A percentile compares a stretch with the other conserved stretches of the same genome.
Conservation (phyloP, 2,888 invertebrate genomes). For the Drosophila kambysellisi region DNA sequence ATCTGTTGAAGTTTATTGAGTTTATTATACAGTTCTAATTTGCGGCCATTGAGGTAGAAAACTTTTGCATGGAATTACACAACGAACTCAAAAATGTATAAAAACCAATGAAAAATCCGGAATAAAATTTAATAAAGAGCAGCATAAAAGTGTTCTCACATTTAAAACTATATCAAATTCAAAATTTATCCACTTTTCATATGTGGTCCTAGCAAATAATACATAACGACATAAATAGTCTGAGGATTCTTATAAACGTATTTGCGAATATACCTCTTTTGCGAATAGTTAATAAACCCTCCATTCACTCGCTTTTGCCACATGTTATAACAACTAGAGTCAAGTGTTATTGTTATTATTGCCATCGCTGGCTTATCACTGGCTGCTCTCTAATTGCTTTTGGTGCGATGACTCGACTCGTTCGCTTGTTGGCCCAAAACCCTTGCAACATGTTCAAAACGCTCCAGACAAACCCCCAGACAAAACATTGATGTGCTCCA, state of each 20-base stretch:
- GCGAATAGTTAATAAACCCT: constrained; percentile 2
- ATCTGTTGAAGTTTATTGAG: constrained; percentile 19
- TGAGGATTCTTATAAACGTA: background rate
- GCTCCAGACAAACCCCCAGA: constrained; percentile 35
- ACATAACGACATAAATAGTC: background rate
- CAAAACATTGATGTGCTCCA: constrained; percentile 6
- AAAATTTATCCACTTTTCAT: background rate
- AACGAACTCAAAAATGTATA: background rate
- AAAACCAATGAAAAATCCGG: background rate
- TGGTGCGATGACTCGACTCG: constrained; percentile 39
- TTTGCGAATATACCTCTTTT: background rate
- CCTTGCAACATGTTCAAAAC: constrained; percentile 26
- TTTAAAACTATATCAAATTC: background rate
- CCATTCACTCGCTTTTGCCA: background rate
- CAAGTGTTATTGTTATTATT: constrained; percentile 32
- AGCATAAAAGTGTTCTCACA: background rate
- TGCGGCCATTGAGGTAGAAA: constrained; percentile 32
- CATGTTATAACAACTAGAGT: constrained; percentile 5
- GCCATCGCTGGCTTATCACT: constrained; percentile 47
- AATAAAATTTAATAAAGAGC: background rate
- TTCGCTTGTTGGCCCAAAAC: constrained; percentile 19
- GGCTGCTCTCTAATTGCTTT: constrained; percentile 55
- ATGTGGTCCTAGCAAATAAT: background rate
- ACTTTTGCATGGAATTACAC: constrained; percentile 2
- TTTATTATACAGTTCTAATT: constrained; percentile 55